A percentile compares a stretch with the other conserved stretches of the same genome.
Evolutionary conservation across 1,140 invertebrate species (phyloP).

Genomic region (Sinonovacula constricta): DNA sequence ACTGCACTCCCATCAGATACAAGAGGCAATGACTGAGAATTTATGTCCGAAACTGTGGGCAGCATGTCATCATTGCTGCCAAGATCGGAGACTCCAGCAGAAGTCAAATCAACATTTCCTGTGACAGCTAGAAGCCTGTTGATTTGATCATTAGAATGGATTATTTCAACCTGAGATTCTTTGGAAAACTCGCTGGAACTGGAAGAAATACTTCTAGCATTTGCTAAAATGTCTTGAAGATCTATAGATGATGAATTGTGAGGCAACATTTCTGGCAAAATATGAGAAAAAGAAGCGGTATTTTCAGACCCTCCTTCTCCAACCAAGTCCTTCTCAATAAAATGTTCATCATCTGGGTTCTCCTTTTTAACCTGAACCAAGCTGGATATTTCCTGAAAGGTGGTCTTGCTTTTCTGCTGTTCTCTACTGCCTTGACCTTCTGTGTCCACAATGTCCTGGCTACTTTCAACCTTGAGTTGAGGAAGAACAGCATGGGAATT

Average conservation of each 20-base stretch:
- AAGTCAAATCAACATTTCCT: neutral
- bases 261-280: too few species aligned
- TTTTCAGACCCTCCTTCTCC: too few species aligned
- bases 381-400: neutral
- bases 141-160: neutral
- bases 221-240: too few species aligned
- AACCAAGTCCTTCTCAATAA: too few species aligned
- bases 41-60: neutral
- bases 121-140: neutral
- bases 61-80: too few species aligned
- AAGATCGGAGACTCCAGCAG: neutral
- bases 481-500: slow-evolving; percentile 1
- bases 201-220: too few species aligned
- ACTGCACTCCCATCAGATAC: neutral
- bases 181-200: too few species aligned
- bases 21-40: neutral
- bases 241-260: too few species aligned
- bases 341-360: too few species aligned
- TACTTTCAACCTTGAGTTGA: slow-evolving; percentile 8
- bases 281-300: too few species aligned
- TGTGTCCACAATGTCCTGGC: neutral
- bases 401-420: neutral
- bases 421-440: slow-evolving; percentile 23
- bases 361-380: too few species aligned
- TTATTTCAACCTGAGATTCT: neutral